Conservation (phyloP, 2,113 vertebrate genomes). For the Phaetusa simplex region DNA sequence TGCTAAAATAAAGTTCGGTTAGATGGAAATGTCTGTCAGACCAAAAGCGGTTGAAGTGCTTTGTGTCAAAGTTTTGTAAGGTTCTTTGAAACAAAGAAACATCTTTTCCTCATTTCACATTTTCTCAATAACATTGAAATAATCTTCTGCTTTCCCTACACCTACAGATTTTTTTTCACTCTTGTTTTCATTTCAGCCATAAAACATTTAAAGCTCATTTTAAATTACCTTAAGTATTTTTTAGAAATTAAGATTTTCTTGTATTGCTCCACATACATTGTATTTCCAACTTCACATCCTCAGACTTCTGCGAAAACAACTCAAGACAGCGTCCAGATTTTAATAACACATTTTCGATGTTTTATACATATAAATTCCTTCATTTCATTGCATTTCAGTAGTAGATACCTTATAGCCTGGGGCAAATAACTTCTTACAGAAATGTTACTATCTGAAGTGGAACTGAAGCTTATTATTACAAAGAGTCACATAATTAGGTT, state of each 20-base stretch:
- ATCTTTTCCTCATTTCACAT: not conserved
- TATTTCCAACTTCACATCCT: not conserved
- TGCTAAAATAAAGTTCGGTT: not conserved
- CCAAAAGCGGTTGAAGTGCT: not conserved
- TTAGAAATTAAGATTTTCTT: not conserved
- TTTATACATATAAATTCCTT: not conserved
- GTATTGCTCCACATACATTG: not conserved
- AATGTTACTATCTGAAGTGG: not conserved
- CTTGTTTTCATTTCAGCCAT: not conserved
- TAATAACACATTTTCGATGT: not conserved
- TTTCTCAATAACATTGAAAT: not conserved
- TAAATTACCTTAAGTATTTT: not conserved
- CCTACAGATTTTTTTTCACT: not conserved
- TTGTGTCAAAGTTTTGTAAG: not conserved
- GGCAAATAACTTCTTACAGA: not conserved
- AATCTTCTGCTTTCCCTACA: not conserved
- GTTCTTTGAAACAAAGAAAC: not conserved
- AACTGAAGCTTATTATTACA: constrained; percentile 57
- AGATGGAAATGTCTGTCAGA: not conserved
- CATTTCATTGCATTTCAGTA: not conserved
- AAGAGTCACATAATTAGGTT: constrained; percentile 38
- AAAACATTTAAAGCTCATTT: not conserved
- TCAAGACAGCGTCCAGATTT: not conserved
- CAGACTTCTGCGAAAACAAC: not conserved
- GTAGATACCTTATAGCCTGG: not conserved